A percentile compares a stretch with the other conserved stretches of the same genome.
These are phyloP conservation scores for Cantharis lateralis DNA, from an alignment of 2,888 invertebrate species.

Conservation along the genomic window DNA sequence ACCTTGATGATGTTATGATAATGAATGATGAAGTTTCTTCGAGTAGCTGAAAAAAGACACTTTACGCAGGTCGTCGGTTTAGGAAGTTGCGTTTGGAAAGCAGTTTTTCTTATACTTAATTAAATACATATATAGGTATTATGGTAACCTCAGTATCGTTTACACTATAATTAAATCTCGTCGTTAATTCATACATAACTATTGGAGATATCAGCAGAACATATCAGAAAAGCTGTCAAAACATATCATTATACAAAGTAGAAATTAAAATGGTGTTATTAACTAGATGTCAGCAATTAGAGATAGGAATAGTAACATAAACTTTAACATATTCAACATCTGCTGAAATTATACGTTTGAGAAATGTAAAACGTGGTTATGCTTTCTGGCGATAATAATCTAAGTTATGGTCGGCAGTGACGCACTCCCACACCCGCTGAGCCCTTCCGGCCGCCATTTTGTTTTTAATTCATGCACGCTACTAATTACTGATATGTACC, in stretches of 20 bases:
- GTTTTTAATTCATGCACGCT: constrained; percentile 48
- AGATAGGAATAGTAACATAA: constrained; percentile 43
- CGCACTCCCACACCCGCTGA: constrained; percentile 55
- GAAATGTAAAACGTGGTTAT: constrained; percentile 51
- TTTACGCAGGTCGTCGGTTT: background rate
- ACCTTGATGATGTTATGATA: background rate
- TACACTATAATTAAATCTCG: background rate
- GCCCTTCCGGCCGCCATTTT: constrained; percentile 55
- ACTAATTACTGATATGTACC: constrained; percentile 43
- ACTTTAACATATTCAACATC: constrained; percentile 53
- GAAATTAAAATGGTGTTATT: constrained; percentile 48
- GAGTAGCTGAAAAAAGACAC: background rate
- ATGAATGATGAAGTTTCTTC: background rate
- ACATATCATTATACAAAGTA: constrained; percentile 45
- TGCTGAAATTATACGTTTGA: constrained; percentile 53
- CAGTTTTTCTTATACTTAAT: background rate
- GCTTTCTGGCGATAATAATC: constrained; percentile 53
- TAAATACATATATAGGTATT: background rate
- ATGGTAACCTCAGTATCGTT: background rate
- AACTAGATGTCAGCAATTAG: constrained; percentile 51
- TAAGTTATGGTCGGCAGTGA: constrained; percentile 54
- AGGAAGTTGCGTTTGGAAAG: background rate
- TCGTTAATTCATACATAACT: constrained; percentile 8
- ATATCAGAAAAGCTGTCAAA: constrained; percentile 47
- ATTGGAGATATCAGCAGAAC: constrained; percentile 21